Base-by-base conservation (phyloP, 2,888 invertebrate genomes). In the Thymelicus acteon region DNA sequence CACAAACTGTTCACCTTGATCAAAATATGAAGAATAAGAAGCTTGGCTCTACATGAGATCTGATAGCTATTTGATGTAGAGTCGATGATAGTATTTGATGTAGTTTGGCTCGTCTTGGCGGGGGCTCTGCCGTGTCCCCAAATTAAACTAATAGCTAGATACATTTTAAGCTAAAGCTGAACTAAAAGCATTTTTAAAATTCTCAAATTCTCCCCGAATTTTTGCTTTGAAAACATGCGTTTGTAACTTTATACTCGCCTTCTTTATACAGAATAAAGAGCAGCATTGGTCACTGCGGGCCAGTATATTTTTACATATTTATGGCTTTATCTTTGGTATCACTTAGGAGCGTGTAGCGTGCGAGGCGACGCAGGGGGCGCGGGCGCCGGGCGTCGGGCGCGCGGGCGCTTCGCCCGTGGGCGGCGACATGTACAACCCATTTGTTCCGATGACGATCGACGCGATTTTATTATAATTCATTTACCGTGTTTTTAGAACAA, bases 391-490 rank as follows among this genome's bases (percentile, higher is more conserved):
- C 79, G 78, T 77, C 75, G 79, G 77, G 31, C 31, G 31, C 77
- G 72, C 73, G 75, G 79, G 77, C 77, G 72, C 73, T 71, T 63
- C 70, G 70, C 72, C 68, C 87, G 91, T 91, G 85, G 92, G 92
- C 85, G 87, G 77, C 77, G 74, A 91, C 91, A 91, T 75, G 88
- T 80, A 83, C 87, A 84, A 86, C 89, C 88, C 89, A 92, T 92
- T 92, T 92, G 92, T 92, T 86, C 82, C 78, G 82, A 85, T 87
- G 87, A 86, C 84, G 85, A 82, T 85, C 85, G 82, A 83, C 82
- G 82, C 85, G 82, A 85, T 87, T 90, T 91, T 92, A 90, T 90
- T 92, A 90, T 92, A 92, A 92, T 90, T 90, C 90, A 90, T 88
- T 92, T 91, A 89, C 86, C 87, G 82, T 89, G 90, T 89, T 87